A percentile compares a stretch with the other conserved stretches of the same genome.
Evolutionary conservation across 1,140 invertebrate genomes (phyloP).

Genomic region (Rhagoletis pomonella): DNA sequence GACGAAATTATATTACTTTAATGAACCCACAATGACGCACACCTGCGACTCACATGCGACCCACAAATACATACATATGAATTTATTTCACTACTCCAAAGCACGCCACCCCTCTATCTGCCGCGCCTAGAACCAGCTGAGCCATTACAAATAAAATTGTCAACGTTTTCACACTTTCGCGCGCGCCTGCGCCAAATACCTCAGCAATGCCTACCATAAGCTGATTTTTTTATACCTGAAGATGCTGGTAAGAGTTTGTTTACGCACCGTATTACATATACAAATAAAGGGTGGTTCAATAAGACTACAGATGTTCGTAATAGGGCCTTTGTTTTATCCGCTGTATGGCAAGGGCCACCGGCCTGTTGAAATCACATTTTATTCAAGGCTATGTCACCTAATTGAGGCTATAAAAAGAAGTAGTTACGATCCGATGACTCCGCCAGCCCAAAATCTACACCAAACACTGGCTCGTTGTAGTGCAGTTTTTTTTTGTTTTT

Average conservation of each 20-base stretch:
- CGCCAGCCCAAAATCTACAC: no score
- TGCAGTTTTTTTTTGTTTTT: no score
- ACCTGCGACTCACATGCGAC: not conserved
- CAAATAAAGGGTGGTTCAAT: no score
- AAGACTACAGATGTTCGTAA: no score
- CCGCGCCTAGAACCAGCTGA: not conserved
- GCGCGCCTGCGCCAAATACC: not conserved
- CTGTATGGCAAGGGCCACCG: no score
- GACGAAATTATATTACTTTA: conserved; percentile 9
- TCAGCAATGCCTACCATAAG: not conserved
- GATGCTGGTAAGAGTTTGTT: not conserved
- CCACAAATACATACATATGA: not conserved
- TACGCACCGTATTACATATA: no score
- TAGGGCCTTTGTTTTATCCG: no score
- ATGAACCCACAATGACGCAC: conserved; percentile 21
- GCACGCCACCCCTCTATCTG: not conserved
- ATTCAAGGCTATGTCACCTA: no score
- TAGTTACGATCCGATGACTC: no score
- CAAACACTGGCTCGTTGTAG: no score
- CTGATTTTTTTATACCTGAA: not conserved
- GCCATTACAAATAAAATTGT: not conserved
- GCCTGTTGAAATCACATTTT: no score
- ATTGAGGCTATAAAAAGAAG: no score
- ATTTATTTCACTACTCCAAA: not conserved
- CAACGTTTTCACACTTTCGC: conserved; percentile 24